Percentiles rank a stretch among this genome's conserved stretches.
Evolutionary conservation across 2,113 vertebrate genomes (phyloP).

Genomic region (Amphiprion percula): DNA sequence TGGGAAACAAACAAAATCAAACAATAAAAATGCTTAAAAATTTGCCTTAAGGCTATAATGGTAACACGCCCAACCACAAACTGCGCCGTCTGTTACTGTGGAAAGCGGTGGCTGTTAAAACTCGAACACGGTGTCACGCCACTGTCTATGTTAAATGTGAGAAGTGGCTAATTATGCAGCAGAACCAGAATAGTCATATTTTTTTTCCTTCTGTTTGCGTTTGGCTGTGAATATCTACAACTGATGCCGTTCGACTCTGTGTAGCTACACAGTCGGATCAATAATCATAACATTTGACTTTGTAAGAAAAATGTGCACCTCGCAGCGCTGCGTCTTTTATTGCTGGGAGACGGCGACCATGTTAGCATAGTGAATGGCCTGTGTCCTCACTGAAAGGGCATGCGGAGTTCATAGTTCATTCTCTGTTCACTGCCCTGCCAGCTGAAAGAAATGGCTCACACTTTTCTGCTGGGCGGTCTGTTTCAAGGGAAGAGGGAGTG

Average conservation of each 20-base stretch:
- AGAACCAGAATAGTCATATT: constrained; percentile 25
- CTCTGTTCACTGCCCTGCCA: constrained; percentile 78
- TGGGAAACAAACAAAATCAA: constrained; percentile 65
- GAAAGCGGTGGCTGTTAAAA: constrained; percentile 46
- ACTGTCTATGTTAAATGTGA: constrained; percentile 64
- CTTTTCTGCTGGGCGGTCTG: constrained; percentile 56
- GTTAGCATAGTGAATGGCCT: constrained; percentile 70
- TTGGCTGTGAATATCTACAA: constrained; percentile 44
- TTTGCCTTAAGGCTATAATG: constrained; percentile 59
- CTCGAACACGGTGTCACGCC: constrained; percentile 20
- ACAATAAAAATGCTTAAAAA: constrained; percentile 62
- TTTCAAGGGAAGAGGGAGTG: constrained; percentile 58
- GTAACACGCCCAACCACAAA: constrained; percentile 52
- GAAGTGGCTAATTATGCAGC: constrained; percentile 57
- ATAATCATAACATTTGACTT: constrained; percentile 68
- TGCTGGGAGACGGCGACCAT: constrained; percentile 40
- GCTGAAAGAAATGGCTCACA: constrained; percentile 70
- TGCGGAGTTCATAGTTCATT: constrained; percentile 83
- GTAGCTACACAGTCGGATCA: constrained; percentile 46
- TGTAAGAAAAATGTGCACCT: constrained; percentile 37
- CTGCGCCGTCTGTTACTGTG: constrained; percentile 52
- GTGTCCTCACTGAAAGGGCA: constrained; percentile 79
- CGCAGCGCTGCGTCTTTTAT: constrained; percentile 34
- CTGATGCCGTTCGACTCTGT: constrained; percentile 18
- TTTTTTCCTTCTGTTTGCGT: constrained; percentile 47